Evolutionary conservation across 1,140 invertebrate genomes (phyloP).

Genomic region (Oreohelix idahoensis): DNA sequence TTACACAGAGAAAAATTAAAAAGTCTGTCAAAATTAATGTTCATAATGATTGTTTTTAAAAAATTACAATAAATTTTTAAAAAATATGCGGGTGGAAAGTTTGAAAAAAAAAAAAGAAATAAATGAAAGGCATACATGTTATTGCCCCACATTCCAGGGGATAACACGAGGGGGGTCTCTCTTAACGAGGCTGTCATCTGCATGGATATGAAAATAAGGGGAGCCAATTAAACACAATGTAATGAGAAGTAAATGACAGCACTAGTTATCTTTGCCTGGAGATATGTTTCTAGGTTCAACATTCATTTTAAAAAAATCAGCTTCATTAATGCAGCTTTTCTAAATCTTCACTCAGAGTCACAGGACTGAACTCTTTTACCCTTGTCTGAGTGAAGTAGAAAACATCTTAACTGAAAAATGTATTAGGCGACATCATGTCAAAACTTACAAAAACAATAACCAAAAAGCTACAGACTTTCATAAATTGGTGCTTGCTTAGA

Average conservation of each 20-base stretch:
- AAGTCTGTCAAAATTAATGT: not conserved
- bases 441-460: no score
- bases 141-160: constrained; percentile 1
- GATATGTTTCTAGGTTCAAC: not conserved
- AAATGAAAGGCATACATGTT: constrained; percentile 34
- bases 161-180: not conserved
- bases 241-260: not conserved
- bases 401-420: no score
- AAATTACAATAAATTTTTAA: constrained; percentile 7
- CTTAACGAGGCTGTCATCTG: constrained; percentile 9
- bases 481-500: no score
- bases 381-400: no score
- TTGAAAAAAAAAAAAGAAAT: constrained; percentile 37
- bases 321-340: no score
- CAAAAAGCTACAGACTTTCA: no score
- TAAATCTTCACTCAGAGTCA: no score
- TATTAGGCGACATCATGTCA: no score
- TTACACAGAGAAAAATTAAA: not conserved
- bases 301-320: no score
- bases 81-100: constrained; percentile 31
- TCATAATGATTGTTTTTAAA: constrained; percentile 4
- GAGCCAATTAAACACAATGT: constrained; percentile 19
- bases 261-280: not conserved
- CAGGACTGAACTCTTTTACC: no score
- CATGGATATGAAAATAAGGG: constrained; percentile 27